Evolutionary conservation across 2,888 invertebrate species (phyloP), one percentile per base, ranked within the genome.

Genomic region (Cyclophora punctaria): DNA sequence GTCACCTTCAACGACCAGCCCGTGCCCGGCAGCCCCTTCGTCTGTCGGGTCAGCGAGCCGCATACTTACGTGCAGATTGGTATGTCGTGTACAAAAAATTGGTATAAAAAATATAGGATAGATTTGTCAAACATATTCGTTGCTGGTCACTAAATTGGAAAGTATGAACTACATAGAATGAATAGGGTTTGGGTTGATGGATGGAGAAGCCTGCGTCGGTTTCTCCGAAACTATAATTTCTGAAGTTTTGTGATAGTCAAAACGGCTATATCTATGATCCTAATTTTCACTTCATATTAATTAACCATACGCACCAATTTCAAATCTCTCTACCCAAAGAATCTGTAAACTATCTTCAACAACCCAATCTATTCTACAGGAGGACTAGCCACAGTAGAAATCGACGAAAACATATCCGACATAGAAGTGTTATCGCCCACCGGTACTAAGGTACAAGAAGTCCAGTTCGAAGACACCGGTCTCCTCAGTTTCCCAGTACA

Each of bases 1-100:
- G 97, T 98, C 58, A 96, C 96, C 1, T 98, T 98, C 82, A 98
- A 98, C 72, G 97, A 97, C 67, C 96, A 96, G 69, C 91, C 95
- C 35, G 96, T 97, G 2, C 94, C 95, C 51, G 96, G 96, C 34
- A 96, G 95, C 78, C 97, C 97, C 5, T 97, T 97, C 85, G 93
- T 95, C 61, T 96, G 97, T 49, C 91, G 92, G 48, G 92, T 93
- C 52, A 91, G 89, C 62, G 94, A 94, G 69, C 92, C 92, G 0
- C 92, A 93, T 5, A 93, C 94, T 55, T 93, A 92, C 71, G 90
- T 95, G 47, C 95, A 95, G 69, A 92, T 93, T 41, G 93, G 92
- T 77, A 70, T 80, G 63, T 81, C 2, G 20, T 20, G 2, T 20
- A 20, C 20, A 20, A 20, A 20, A 20, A 1, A 20, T 20, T 20